Evolutionary conservation across 64 coral and sea anemone genomes (phyloP).

Genomic region (Exaiptasia diaphana): DNA sequence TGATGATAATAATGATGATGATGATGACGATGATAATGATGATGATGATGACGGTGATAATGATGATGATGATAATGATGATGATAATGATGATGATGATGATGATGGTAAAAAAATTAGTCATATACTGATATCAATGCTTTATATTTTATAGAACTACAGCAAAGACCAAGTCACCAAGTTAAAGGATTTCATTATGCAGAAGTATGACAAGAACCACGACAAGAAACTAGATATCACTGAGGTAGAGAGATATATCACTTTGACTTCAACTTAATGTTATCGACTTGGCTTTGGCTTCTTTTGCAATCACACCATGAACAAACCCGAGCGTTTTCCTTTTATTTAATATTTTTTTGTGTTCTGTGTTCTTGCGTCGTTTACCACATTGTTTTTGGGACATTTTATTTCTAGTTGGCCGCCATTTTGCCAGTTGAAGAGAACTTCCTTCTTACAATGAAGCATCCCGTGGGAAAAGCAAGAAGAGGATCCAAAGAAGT

Average conservation of each 20-base stretch:
- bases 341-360: no score
- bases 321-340: no score
- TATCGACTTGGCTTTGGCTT: no score
- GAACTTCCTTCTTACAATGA: slow-evolving; percentile 44
- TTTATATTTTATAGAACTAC: neutral
- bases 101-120: neutral
- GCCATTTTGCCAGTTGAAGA: slow-evolving; percentile 44
- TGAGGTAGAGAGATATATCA: slow-evolving; percentile 6
- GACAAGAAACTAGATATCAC: slow-evolving; percentile 35
- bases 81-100: neutral
- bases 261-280: neutral
- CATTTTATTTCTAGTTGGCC: slow-evolving; percentile 38
- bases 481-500: neutral
- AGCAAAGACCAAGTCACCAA: slow-evolving; percentile 39
- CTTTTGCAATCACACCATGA: no score
- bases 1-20: neutral
- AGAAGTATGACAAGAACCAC: slow-evolving; percentile 51
- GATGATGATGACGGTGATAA: neutral
- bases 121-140: neutral
- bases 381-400: no score
- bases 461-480: neutral
- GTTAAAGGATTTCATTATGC: slow-evolving; percentile 41
- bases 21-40: neutral
- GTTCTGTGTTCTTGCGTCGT: no score
- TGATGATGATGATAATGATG: neutral